Conservation (phyloP, 2,888 invertebrate species). For the Drosophila paramelanica region DNA sequence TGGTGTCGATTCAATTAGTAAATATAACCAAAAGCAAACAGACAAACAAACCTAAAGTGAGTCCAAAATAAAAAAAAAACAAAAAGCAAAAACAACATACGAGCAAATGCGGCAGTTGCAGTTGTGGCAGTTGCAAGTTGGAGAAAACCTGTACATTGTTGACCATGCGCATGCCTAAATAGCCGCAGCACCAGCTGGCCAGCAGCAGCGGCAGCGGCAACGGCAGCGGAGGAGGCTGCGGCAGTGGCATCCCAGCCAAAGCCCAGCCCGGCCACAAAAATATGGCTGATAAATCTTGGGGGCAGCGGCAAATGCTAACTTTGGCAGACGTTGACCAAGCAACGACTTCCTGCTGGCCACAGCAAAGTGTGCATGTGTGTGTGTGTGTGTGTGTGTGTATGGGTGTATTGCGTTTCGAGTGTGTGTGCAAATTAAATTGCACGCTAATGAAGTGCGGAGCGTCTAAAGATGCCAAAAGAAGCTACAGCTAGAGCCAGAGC, state of each 20-base stretch:
- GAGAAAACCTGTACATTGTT: slow-evolving; percentile 79
- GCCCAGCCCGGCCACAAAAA: slow-evolving; percentile 18
- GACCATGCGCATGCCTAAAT: slow-evolving; percentile 76
- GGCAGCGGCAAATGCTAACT: slow-evolving; percentile 34
- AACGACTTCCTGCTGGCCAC: slow-evolving; percentile 66
- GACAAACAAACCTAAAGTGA: slow-evolving; percentile 64
- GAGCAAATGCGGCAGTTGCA: slow-evolving; percentile 54
- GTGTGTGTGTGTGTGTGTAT: neutral
- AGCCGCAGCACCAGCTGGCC: slow-evolving; percentile 37
- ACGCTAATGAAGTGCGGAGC: slow-evolving; percentile 73
- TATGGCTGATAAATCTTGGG: slow-evolving; percentile 69
- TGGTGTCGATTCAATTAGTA: slow-evolving; percentile 85
- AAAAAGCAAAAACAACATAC: slow-evolving; percentile 30
- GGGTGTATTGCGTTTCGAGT: slow-evolving; percentile 32
- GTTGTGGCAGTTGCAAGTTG: slow-evolving; percentile 39
- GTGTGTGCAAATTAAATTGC: slow-evolving; percentile 79
- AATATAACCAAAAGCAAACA: slow-evolving; percentile 83
- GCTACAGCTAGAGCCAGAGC: neutral
- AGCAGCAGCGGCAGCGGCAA: slow-evolving; percentile 25
- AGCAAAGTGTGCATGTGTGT: slow-evolving; percentile 1
- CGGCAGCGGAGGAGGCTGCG: slow-evolving; percentile 2
- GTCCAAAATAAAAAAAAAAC: slow-evolving; percentile 17
- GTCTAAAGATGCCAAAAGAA: slow-evolving; percentile 24
- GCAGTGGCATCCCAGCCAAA: slow-evolving; percentile 42
- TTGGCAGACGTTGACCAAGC: slow-evolving; percentile 39